Percentiles rank a stretch among this genome's conserved stretches.
These are phyloP conservation scores for Hartigia nigra DNA, from an alignment of 2,888 invertebrate species.

Conservation along the genomic window DNA sequence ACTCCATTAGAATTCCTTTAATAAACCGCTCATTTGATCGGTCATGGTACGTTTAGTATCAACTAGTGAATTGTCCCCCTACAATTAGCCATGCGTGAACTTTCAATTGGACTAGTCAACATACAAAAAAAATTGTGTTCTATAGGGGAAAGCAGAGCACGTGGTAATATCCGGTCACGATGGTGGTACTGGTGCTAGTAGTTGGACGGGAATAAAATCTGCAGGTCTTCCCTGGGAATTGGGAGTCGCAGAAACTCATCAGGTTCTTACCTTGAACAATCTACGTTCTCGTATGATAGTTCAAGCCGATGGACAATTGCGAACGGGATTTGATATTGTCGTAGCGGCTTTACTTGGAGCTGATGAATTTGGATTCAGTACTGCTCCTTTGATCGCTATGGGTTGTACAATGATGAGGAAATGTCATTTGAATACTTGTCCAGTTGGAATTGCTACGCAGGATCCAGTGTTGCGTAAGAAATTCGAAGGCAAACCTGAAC, in stretches of 20 bases:
- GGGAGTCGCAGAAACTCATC: conserved; percentile 98
- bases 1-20: too few species aligned
- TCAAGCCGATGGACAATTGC: conserved; percentile 95
- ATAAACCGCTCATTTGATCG: too few species aligned
- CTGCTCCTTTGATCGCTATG: conserved; percentile 96
- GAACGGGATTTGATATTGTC: conserved; percentile 96
- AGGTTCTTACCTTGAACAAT: conserved; percentile 93
- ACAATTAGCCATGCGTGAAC: background rate
- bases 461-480: conserved; percentile 95
- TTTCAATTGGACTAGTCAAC: background rate
- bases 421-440: conserved; percentile 98
- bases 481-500: conserved; percentile 97
- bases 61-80: background rate
- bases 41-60: too few species aligned
- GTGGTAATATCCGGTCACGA: conserved; percentile 99
- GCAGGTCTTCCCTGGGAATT: conserved; percentile 99
- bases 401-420: conserved; percentile 99
- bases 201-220: conserved; percentile 98
- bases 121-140: background rate
- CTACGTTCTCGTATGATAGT: conserved; percentile 91
- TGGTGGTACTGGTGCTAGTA: conserved; percentile 98
- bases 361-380: conserved; percentile 98
- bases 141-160: conserved; percentile 95
- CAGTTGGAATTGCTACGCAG: conserved; percentile 98
- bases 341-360: conserved; percentile 96